Conservation (phyloP, 2,797 vertebrate species). For the Microchirus variegatus region DNA sequence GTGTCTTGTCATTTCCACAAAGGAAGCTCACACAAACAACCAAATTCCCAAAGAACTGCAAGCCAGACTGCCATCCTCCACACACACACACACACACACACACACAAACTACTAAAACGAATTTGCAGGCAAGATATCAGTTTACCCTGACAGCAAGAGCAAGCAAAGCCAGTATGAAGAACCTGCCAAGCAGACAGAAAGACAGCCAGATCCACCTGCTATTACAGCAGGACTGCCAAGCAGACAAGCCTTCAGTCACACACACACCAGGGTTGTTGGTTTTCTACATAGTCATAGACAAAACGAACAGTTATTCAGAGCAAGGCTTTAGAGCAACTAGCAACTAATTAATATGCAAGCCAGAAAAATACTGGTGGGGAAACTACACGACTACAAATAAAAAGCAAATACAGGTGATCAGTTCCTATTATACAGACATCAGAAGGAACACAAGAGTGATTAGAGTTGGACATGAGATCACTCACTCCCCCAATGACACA, state of each 20-base stretch:
- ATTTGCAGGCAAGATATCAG: constrained; percentile 58
- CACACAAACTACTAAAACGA: constrained; percentile 49
- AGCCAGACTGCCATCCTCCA: constrained; percentile 43
- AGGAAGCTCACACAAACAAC: constrained; percentile 24
- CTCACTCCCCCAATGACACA: constrained; percentile 1
- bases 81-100: too few relatives aligned
- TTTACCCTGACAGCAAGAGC: constrained; percentile 37
- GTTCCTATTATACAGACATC: too few relatives aligned
- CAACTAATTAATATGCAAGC: too few relatives aligned
- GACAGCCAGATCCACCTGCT: constrained; percentile 67
- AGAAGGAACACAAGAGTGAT: too few relatives aligned
- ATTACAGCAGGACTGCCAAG: constrained; percentile 49
- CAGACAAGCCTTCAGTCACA: constrained; percentile 52
- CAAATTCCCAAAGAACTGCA: constrained; percentile 32
- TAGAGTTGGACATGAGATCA: too few relatives aligned
- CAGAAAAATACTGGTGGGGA: too few relatives aligned
- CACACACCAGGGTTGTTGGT: constrained; percentile 29
- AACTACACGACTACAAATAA: too few relatives aligned
- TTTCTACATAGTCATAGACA: not conserved
- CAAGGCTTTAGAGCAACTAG: too few relatives aligned
- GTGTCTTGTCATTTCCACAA: constrained; percentile 30
- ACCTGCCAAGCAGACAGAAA: constrained; percentile 61
- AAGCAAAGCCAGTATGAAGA: constrained; percentile 31
- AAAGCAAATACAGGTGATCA: too few relatives aligned
- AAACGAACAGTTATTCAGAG: constrained; percentile 6